phyloP scores from a whole-genome alignment of 2,888 invertebrate species.

The Watsonalla cultraria region DNA sequence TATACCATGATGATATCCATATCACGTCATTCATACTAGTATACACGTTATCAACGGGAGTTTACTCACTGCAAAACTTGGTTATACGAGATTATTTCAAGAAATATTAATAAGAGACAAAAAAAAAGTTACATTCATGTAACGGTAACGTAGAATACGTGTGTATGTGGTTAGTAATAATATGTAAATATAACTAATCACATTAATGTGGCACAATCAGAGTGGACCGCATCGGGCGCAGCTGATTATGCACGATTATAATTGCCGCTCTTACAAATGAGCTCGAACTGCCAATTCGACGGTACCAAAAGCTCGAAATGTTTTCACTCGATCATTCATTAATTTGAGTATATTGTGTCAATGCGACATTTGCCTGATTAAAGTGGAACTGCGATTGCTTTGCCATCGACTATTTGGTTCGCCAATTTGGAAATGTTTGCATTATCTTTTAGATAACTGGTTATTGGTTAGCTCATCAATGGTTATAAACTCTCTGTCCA shows the following conservation, averaged over 20 bases:
- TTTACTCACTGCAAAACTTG: too few species aligned
- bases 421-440: constrained; percentile 11
- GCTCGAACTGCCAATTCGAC: constrained; percentile 52
- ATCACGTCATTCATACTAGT: too few species aligned
- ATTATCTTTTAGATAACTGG: constrained; percentile 7
- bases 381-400: constrained; percentile 36
- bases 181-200: constrained; percentile 23
- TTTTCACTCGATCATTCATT: constrained; percentile 69
- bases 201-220: constrained; percentile 22
- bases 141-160: too few species aligned
- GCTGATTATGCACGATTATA: constrained; percentile 68
- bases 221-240: constrained; percentile 38
- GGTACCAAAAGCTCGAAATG: constrained; percentile 46
- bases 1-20: too few species aligned
- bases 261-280: constrained; percentile 72
- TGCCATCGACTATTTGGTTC: constrained; percentile 22
- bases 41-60: too few species aligned
- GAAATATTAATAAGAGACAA: too few species aligned
- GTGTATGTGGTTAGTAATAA: constrained; percentile 10
- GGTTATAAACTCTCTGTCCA: background rate
- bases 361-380: constrained; percentile 58
- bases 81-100: too few species aligned
- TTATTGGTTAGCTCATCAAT: background rate
- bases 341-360: constrained; percentile 72
- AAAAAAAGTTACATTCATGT: too few species aligned